A percentile compares a stretch with the other conserved stretches of the same genome.
Conservation (phyloP, 1,140 invertebrate genomes). For the Uloborus diversus region DNA sequence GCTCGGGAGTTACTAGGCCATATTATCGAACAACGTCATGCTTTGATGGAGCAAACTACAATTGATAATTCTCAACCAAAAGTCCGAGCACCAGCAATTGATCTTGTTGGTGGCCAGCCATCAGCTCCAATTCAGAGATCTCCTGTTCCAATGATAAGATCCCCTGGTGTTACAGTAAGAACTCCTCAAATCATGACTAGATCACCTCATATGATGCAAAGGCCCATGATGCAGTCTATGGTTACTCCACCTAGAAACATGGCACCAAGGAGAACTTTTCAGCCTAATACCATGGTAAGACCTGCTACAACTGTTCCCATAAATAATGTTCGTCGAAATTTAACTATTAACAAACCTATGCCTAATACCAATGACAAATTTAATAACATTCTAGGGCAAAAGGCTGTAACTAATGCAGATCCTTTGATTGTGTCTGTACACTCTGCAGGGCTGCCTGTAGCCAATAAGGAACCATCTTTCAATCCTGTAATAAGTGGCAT, state of each 20-base stretch:
- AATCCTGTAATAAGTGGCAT: background rate
- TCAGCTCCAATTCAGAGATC: background rate
- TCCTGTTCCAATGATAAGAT: too few species aligned
- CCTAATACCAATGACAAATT: background rate
- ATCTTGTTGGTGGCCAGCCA: conserved; percentile 1
- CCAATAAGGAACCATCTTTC: background rate
- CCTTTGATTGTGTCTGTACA: conserved; percentile 16
- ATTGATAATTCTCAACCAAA: background rate
- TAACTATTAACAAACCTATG: background rate
- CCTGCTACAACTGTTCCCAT: background rate
- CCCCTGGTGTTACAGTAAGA: background rate
- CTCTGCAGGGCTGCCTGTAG: background rate
- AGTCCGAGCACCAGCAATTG: background rate
- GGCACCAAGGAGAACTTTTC: background rate
- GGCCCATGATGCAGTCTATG: too few species aligned
- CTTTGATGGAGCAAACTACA: conserved; percentile 20
- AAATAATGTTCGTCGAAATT: conserved; percentile 8
- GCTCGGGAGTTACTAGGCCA: conserved; percentile 41
- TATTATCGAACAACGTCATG: conserved; percentile 33
- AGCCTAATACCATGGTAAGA: background rate
- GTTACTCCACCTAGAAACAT: background rate
- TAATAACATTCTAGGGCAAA: background rate
- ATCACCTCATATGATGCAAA: background rate
- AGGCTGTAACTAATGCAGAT: background rate
- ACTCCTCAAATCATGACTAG: background rate